phyloP scores from a whole-genome alignment of 2,113 vertebrate species.

The Catharus minimus region DNA sequence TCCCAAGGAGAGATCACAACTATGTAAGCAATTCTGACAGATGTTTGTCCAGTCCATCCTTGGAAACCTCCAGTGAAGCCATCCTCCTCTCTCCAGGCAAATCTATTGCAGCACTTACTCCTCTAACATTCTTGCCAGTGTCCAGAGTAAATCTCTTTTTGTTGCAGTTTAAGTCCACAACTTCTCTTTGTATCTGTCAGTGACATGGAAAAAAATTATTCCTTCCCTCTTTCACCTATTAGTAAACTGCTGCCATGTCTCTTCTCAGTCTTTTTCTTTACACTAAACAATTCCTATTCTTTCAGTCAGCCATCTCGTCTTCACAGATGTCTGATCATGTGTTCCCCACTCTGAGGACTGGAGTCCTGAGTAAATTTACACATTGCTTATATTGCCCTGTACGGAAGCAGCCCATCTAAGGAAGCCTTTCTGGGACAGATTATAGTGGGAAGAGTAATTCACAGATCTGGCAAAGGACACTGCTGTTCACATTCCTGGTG shows the following conservation, averaged over 20 bases:
- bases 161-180: background rate
- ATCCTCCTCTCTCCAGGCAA: background rate
- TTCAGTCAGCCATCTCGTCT: background rate
- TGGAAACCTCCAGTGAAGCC: background rate
- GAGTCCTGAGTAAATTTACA: background rate
- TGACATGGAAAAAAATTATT: background rate
- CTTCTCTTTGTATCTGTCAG: background rate
- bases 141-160: background rate
- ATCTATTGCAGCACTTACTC: constrained; percentile 8
- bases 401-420: background rate
- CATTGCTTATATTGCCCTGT: background rate
- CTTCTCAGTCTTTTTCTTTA: background rate
- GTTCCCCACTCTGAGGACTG: background rate
- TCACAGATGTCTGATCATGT: background rate
- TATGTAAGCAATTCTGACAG: background rate
- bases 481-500: background rate
- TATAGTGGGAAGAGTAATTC: background rate
- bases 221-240: background rate
- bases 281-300: background rate
- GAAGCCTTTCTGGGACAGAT: background rate
- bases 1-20: background rate
- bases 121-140: background rate
- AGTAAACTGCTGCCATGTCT: background rate
- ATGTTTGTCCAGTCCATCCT: background rate
- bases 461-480: background rate